Evolutionary conservation across 2,113 vertebrate species (phyloP), one percentile per base, ranked within the genome.

Genomic region (Psephotus haematonotus): DNA sequence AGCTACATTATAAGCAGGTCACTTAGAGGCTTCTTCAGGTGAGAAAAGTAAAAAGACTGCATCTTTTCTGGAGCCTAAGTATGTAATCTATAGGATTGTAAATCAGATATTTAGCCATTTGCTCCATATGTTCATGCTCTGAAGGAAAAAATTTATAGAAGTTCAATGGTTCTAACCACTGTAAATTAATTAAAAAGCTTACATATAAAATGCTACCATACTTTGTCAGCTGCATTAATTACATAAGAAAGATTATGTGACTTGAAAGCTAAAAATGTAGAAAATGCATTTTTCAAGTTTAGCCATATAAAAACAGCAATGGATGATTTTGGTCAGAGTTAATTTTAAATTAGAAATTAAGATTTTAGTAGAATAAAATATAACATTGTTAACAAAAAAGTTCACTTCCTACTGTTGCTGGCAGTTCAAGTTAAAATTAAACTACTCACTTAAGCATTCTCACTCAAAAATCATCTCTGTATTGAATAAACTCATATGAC

Each of bases 401-500:
- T 16, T 82, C 67, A 27, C 81, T 93, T 90, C 50, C n/a, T 69
- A 35, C 47, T 55, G n/a, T 70, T 83, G 22, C 62, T 92, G 35
- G 90, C 37, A 89, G 64, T 77, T 74, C 8, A 60, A 72, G 52
- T 72, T 90, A 88, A 85, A 93, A 84, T 92, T 70, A 82, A 93
- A 35, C 53, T 83, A 57, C 22, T 37, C 57, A 72, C 72, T 87
- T 71, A 47, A 90, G 43, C 60, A 86, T 87, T 86, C 59, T 57
- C 31, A 69, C 52, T 91, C 47, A 78, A 70, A 85, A 85, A 44
- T 43, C 29, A 50, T 78, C 68, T 83, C 52, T 70, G 35, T 53
- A 75, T 75, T 17, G 49, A 91, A 92, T 86, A 91, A 94, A 93
- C 82, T 95, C 76, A 7, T 43, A 55, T 86, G 86, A 92, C 93